Conservation (phyloP, 2,113 vertebrate genomes). For the Suncus etruscus region DNA sequence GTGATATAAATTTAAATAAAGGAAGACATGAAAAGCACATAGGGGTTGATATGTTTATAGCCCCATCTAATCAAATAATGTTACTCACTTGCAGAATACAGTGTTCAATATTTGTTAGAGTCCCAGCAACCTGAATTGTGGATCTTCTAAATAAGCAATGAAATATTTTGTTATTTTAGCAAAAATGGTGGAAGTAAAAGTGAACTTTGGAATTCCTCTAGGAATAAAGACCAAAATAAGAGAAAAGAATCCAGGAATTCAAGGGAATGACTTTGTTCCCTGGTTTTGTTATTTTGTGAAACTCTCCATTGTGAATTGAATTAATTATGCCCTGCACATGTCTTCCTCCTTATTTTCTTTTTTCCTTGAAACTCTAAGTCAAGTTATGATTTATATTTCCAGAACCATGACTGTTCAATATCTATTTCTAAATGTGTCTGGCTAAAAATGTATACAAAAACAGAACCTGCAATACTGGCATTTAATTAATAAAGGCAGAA, state of each 20-base stretch:
- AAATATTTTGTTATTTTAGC: neutral
- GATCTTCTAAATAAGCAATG: neutral
- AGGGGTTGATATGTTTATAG: neutral
- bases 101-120: neutral
- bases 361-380: conserved; percentile 64
- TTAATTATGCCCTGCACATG: conserved; percentile 47
- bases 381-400: conserved; percentile 72
- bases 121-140: neutral
- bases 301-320: conserved; percentile 37
- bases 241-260: conserved; percentile 17
- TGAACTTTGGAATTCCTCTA: conserved; percentile 51
- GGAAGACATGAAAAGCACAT: neutral
- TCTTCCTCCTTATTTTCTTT: neutral
- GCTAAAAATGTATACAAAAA: conserved; percentile 74
- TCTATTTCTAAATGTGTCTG: conserved; percentile 69
- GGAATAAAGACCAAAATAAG: conserved; percentile 47
- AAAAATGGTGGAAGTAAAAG: conserved; percentile 40
- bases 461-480: conserved; percentile 54
- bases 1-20: neutral
- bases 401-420: conserved; percentile 48
- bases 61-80: neutral
- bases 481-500: conserved; percentile 74
- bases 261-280: conserved; percentile 1
- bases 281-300: conserved; percentile 52
- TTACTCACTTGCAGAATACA: conserved; percentile 3